Base-by-base conservation (phyloP, 2,888 invertebrate species). In the Acanthosoma haemorrhoidale region DNA sequence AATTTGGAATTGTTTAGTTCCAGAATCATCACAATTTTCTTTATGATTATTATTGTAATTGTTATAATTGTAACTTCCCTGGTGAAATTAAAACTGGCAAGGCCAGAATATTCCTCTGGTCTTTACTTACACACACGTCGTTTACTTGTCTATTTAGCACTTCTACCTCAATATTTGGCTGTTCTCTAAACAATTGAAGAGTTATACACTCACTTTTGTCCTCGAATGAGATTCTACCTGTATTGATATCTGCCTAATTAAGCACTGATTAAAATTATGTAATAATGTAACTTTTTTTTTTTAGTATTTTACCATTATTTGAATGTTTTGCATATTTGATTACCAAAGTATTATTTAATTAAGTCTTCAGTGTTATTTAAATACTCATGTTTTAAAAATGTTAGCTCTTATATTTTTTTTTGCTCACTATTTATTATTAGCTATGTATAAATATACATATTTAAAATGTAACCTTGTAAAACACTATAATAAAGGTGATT, bases 311-410 rank as follows among this genome's bases (percentile, higher is more conserved):
- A 21, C n/a, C 29, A 51, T 43, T 21, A 21, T 21, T 43, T 21
- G 51, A 21, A 51, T 13, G 6, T 51, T n/a, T 25, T 51, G 21
- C 29, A 18, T 25, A 21, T 51, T 25, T 51, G n/a, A 51, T 51
- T 51, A 51, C 51, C 51, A 51, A 51, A 51, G 51, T 51, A 51
- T 51, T 51, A 51, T n/a, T 25, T 51, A 51, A 51, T 25, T n/a
- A 25, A 21, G n/a, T n/a, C 25, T 9, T 25, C 51, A 51, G 25
- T 51, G 51, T 29, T 51, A 51, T n/a, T n/a, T 25, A 25, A 51
- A 51, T 51, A 51, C 51, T 51, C 51, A 51, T 51, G 29, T 25
- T 51, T 25, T 43, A 25, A 18, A 25, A 25, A 25, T 51, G 51
- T 51, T 25, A 25, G 51, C n/a, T 51, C 4, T 51, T 51, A 43